Base-by-base conservation (phyloP, 1,140 invertebrate species). In the Spodoptera litura region DNA sequence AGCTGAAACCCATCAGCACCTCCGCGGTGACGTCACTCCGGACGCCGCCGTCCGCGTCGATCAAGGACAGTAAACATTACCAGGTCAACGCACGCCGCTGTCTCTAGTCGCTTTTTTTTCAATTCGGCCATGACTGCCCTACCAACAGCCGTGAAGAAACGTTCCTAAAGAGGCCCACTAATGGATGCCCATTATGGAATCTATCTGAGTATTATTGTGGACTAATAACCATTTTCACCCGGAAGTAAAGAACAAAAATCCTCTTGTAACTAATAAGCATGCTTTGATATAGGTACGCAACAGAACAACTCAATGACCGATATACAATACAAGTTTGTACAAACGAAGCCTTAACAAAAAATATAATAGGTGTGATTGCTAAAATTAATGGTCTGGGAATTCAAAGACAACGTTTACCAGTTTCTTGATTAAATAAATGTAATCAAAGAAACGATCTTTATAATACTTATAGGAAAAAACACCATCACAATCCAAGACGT, bases 31-130 rank as follows among this genome's bases (percentile, higher is more conserved):
- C 92, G 91, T 93, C 91, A 93, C 85, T 78, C 82, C 86, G 88
- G 86, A 86, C 89, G 86, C 84, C 81, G 83, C 79, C 76, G 80
- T 64, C 82, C 78, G 82, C 87, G 85, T 81, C 90, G 85, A 82
- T 83, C 92, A 94, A 94, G 91, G 92, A 94, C 92, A 94, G 90
- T 93, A 93, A 94, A 92, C 91, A 93, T 91, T 88, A 87, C 83
- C 88, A 89, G 92, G 92, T 94, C 92, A 94, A 92, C 81, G 91
- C 81, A 81, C 92, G 91, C 87, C 62, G 81, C 83, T 89, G 87
- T 91, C 90, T 89, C 88, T 93, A 92, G 87, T 85, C 87, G 78
- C 82, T 58, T 82, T 82, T 38, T 82, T 90, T 91, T 85, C 81
- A 85, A 88, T 87, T 85, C 82, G 88, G 84, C 91, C 90, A 88